Evolutionary conservation across 1,140 invertebrate species (phyloP), one percentile per base, ranked within the genome.

Genomic region (Arctopsyche grandis): DNA sequence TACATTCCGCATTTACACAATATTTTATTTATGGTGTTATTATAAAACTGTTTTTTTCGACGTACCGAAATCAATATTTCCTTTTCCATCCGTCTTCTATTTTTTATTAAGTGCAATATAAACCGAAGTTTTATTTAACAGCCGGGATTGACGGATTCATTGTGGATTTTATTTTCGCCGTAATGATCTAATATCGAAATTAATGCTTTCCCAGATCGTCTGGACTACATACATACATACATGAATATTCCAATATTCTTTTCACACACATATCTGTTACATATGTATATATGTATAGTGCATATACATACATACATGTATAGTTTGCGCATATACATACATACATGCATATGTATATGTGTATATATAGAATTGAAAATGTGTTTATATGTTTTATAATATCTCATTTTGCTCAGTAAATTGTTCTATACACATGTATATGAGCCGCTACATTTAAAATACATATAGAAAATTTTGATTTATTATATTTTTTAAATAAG

Each of bases 11-110:
- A 66, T 66, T 66, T 66, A 66, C 24, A 66, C 21, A 66, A 66
- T 66, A 66, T 66, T 66, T 66, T 66, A 66, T 66, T 66, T 66
- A 66, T 66, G 63, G 24, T 29, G 21, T 66, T 66, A 24, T 66
- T 29, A 12, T 66, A 29, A 66, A n/a, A n/a, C n/a, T n/a, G n/a
- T 66, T 66, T 66, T 12, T 24, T 60, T 60, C 9, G 3, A 3
- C 48, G 48, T 16, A 52, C 12, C 16, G 12, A 52, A 52, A 52
- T 52, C 10, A 52, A 52, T 52, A 52, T 52, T 52, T 52, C 10
- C 29, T 7, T 38, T 38, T 38, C 29, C 48, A 52, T 16, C 10
- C 48, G 29, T 38, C 29, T 38, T 38, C 7, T 38, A 38, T 4
- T 38, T 38, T 38, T 38, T 38, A 38, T 38, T 38, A 4, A 38